phyloP scores from a whole-genome alignment of 2,888 invertebrate genomes.

The Ligdia adustata region DNA sequence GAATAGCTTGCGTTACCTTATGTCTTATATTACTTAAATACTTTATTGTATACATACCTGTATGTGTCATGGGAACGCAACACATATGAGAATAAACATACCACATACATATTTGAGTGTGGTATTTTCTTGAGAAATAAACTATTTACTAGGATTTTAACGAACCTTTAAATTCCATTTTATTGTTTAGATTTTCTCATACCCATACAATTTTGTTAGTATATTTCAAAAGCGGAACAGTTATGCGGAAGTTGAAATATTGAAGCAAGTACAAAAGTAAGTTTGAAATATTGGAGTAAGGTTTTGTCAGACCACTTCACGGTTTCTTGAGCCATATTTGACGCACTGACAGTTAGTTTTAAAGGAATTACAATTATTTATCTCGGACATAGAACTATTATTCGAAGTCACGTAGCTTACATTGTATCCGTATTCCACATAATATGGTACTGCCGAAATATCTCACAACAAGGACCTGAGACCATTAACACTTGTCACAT shows the following conservation, averaged over 20 bases:
- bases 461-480: too few species aligned
- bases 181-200: conserved; percentile 9
- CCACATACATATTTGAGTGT: too few species aligned
- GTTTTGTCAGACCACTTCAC: conserved; percentile 1
- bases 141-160: conserved; percentile 2
- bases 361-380: conserved; percentile 22
- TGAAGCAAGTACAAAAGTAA: too few species aligned
- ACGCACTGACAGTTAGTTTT: not conserved
- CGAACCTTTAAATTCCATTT: not conserved
- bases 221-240: conserved; percentile 10
- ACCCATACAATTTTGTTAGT: not conserved
- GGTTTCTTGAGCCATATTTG: conserved; percentile 14
- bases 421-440: too few species aligned
- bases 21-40: too few species aligned
- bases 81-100: too few species aligned
- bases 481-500: too few species aligned
- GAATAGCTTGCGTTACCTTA: too few species aligned
- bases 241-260: conserved; percentile 16
- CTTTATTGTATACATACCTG: too few species aligned
- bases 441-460: too few species aligned
- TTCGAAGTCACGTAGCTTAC: conserved; percentile 15
- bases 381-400: conserved; percentile 1
- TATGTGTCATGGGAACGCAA: too few species aligned
- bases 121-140: conserved; percentile 3
- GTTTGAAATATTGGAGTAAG: not conserved